Conservation (phyloP, 2,888 invertebrate species). For the Celastrina argiolus region DNA sequence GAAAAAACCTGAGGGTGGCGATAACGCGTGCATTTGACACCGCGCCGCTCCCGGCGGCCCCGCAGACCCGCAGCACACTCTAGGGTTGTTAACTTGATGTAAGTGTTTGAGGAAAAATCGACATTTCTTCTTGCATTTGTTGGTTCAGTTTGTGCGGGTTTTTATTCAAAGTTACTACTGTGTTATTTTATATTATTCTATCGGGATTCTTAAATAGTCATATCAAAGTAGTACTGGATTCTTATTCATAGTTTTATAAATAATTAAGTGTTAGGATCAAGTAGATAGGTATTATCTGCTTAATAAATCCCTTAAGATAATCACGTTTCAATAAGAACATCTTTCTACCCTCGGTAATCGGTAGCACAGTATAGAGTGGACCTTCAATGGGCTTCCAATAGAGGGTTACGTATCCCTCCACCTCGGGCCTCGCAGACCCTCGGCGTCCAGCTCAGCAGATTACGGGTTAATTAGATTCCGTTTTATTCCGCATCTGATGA, state of each 20-base stretch:
- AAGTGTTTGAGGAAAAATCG: background rate
- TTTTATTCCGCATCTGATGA: conserved; percentile 21
- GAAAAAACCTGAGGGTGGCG: conserved; percentile 47
- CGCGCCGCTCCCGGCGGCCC: conserved; percentile 31
- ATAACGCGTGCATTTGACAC: conserved; percentile 64
- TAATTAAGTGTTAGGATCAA: background rate
- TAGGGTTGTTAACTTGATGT: background rate
- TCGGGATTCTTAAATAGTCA: too few species aligned
- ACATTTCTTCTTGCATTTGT: background rate
- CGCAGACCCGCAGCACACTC: background rate
- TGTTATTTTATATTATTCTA: too few species aligned
- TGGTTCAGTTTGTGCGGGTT: background rate
- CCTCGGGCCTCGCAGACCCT: background rate
- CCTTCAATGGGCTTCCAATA: conserved; percentile 24
- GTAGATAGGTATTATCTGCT: background rate
- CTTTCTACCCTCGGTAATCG: conserved; percentile 20
- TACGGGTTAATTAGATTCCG: conserved; percentile 27
- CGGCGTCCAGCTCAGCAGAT: conserved; percentile 24
- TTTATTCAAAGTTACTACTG: background rate
- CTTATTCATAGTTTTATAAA: too few species aligned
- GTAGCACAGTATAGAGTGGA: conserved; percentile 17
- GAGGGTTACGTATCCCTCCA: background rate
- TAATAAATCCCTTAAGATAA: background rate
- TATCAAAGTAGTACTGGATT: background rate
- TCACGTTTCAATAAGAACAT: background rate